Conservation (phyloP, 2,888 invertebrate species). For the Limnephilus auricula region DNA sequence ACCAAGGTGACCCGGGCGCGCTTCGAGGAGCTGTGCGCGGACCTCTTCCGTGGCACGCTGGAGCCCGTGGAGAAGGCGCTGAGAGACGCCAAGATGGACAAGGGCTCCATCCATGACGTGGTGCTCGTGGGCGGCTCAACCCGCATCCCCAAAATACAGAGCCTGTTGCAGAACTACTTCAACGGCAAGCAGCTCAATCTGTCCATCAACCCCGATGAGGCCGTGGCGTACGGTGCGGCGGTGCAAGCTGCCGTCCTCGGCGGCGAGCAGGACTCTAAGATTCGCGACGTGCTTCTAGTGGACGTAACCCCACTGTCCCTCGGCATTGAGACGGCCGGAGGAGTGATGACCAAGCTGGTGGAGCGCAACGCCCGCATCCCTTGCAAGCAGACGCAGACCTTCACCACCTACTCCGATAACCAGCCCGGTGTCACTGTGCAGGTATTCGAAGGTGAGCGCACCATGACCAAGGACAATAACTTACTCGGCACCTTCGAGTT, state of each 20-base stretch:
- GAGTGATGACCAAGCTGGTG: slow-evolving; percentile 87
- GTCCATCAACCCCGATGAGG: slow-evolving; percentile 89
- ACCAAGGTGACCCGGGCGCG: slow-evolving; percentile 85
- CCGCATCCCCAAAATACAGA: slow-evolving; percentile 88
- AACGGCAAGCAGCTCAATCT: slow-evolving; percentile 85
- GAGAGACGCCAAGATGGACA: slow-evolving; percentile 87
- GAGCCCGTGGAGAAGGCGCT: slow-evolving; percentile 89
- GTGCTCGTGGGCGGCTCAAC: slow-evolving; percentile 91
- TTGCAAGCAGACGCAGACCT: slow-evolving; percentile 84
- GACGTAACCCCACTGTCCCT: slow-evolving; percentile 82
- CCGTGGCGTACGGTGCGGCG: slow-evolving; percentile 88
- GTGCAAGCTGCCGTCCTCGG: slow-evolving; percentile 85
- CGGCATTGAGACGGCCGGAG: slow-evolving; percentile 88
- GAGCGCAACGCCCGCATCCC: slow-evolving; percentile 85
- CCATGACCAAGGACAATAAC: slow-evolving; percentile 90
- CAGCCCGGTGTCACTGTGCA: slow-evolving; percentile 86
- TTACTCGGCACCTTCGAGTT: slow-evolving; percentile 81
- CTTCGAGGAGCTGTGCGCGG: slow-evolving; percentile 86
- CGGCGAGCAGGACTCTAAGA: slow-evolving; percentile 84
- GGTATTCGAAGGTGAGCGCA: slow-evolving; percentile 87
- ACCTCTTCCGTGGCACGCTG: slow-evolving; percentile 84
- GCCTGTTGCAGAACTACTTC: slow-evolving; percentile 85
- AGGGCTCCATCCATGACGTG: slow-evolving; percentile 85
- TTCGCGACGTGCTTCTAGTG: slow-evolving; percentile 82
- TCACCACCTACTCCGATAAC: slow-evolving; percentile 90